A percentile compares a stretch with the other conserved stretches of the same genome.
Conservation (phyloP, 2,113 vertebrate genomes). For the Chaetura pelagica region DNA sequence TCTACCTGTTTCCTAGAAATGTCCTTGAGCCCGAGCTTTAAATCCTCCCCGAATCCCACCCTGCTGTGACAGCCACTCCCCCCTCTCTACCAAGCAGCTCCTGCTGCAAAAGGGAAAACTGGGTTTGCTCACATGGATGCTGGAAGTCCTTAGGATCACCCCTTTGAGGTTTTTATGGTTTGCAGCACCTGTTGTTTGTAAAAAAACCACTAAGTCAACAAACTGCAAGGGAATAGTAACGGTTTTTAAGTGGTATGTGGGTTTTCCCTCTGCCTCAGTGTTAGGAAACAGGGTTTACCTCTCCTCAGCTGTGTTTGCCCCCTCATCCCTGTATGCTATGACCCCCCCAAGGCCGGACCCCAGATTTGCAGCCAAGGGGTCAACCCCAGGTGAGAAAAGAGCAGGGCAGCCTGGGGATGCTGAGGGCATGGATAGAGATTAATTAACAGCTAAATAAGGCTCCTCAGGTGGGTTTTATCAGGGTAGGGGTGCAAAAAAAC, state of each 20-base stretch:
- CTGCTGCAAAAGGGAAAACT: accelerated
- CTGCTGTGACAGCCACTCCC: background rate
- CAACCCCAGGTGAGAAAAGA: background rate
- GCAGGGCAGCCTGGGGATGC: no score
- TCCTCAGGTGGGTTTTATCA: background rate
- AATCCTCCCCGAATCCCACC: background rate
- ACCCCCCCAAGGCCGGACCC: accelerated
- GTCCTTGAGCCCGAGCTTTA: background rate
- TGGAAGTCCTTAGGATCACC: background rate
- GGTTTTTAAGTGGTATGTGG: background rate
- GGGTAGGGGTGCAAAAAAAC: no score
- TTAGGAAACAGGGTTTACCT: background rate
- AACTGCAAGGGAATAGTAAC: background rate
- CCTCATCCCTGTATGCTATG: no score
- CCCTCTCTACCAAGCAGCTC: no score
- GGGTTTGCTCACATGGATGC: accelerated
- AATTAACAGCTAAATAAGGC: accelerated
- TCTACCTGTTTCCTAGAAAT: background rate
- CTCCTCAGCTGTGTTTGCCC: background rate
- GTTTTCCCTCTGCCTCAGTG: background rate
- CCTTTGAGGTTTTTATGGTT: background rate
- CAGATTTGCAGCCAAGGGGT: background rate
- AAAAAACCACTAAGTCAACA: background rate
- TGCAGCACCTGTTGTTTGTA: background rate
- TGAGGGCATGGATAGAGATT: background rate